Conservation (phyloP, 1,140 invertebrate species). For the Drosophila navojoa region DNA sequence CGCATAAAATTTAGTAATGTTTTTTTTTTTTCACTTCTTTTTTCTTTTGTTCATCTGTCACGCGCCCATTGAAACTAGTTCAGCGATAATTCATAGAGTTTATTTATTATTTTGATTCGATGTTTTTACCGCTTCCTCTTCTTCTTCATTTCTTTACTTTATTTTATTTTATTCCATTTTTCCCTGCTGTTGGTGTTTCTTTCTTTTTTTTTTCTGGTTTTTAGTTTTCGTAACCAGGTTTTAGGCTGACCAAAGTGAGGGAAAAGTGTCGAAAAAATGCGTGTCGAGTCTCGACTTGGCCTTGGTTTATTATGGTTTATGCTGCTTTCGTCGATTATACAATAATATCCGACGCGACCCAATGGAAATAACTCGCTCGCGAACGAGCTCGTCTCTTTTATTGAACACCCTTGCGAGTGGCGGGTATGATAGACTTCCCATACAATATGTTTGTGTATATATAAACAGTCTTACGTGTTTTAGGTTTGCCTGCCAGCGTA, state of each 20-base stretch:
- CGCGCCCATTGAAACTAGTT: constrained; percentile 70
- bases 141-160: too few relatives aligned
- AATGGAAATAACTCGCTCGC: background rate
- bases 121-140: constrained; percentile 33
- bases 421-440: background rate
- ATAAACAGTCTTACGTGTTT: too few relatives aligned
- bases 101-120: constrained; percentile 55
- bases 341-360: constrained; percentile 26
- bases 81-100: constrained; percentile 73
- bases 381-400: background rate
- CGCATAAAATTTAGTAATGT: constrained; percentile 3
- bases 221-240: constrained; percentile 48
- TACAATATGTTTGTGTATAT: too few relatives aligned
- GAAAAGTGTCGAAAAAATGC: constrained; percentile 63
- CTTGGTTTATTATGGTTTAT: constrained; percentile 49
- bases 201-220: constrained; percentile 25
- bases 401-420: background rate
- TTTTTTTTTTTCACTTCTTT: constrained; percentile 32
- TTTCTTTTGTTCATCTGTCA: constrained; percentile 47
- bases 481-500: too few relatives aligned
- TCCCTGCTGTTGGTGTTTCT: constrained; percentile 7
- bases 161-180: background rate
- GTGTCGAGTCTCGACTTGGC: constrained; percentile 53
- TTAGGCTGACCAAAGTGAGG: constrained; percentile 41
- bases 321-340: constrained; percentile 55